These are phyloP conservation scores for Orthosia gothica DNA, from an alignment of 2,888 invertebrate genomes.

Conservation along the genomic window DNA sequence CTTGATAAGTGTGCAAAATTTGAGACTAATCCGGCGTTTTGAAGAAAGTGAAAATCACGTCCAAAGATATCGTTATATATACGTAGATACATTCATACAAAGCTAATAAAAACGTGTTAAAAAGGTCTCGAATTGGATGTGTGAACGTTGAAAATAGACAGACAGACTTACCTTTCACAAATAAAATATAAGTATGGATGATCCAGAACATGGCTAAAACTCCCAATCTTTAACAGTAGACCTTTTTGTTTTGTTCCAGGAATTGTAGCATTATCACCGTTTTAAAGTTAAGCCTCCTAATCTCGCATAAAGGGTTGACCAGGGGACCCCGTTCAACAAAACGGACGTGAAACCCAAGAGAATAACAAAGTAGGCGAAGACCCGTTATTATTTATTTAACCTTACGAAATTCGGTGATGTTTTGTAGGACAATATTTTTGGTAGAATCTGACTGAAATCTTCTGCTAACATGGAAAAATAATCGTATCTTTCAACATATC, in stretches of 20 bases:
- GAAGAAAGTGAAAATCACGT: too few relatives aligned
- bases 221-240: not conserved
- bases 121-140: too few relatives aligned
- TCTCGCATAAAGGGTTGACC: constrained; percentile 57
- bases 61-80: too few relatives aligned
- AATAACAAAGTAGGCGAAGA: constrained; percentile 44
- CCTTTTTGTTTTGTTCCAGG: constrained; percentile 26
- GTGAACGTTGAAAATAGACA: too few relatives aligned
- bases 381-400: constrained; percentile 57
- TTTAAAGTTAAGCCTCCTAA: constrained; percentile 56
- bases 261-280: constrained; percentile 54
- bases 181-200: too few relatives aligned
- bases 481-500: not conserved
- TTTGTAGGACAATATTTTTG: constrained; percentile 33
- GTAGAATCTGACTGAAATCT: not conserved
- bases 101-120: too few relatives aligned
- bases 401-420: constrained; percentile 10
- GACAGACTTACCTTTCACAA: too few relatives aligned
- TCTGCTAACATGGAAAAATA: not conserved
- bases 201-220: not conserved
- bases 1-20: too few relatives aligned
- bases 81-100: too few relatives aligned
- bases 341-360: constrained; percentile 45
- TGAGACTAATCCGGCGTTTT: too few relatives aligned
- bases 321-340: constrained; percentile 42